phyloP scores from a whole-genome alignment of 2,888 invertebrate species.

The Phyto melanocephala region DNA sequence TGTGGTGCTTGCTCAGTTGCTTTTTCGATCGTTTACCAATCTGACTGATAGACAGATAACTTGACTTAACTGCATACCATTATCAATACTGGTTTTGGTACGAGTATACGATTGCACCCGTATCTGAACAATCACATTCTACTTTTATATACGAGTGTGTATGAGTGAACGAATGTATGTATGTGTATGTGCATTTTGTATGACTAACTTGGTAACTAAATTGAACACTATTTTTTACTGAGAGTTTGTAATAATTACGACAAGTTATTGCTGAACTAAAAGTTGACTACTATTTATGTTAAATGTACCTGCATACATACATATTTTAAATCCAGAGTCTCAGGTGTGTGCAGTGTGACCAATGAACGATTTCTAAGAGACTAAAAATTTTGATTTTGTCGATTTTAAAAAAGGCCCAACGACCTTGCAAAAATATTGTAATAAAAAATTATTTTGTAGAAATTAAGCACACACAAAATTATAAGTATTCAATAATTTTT shows the following conservation, averaged over 20 bases:
- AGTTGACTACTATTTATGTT: slow-evolving; percentile 32
- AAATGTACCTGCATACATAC: too few relatives aligned
- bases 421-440: too few relatives aligned
- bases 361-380: background rate
- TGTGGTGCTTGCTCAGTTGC: slow-evolving; percentile 1
- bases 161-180: background rate
- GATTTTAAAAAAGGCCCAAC: too few relatives aligned
- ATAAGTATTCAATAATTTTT: too few relatives aligned
- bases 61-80: slow-evolving; percentile 9
- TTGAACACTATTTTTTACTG: slow-evolving; percentile 39
- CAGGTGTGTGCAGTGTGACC: slow-evolving; percentile 36
- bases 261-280: slow-evolving; percentile 48
- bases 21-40: background rate
- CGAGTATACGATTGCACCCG: background rate
- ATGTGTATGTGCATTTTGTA: background rate
- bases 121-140: slow-evolving; percentile 16
- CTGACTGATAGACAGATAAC: slow-evolving; percentile 17
- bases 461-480: too few relatives aligned
- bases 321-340: background rate
- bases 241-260: slow-evolving; percentile 30
- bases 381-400: too few relatives aligned
- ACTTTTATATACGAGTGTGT: background rate
- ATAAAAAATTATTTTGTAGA: too few relatives aligned
- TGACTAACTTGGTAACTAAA: slow-evolving; percentile 40
- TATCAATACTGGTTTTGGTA: slow-evolving; percentile 31